A percentile compares a stretch with the other conserved stretches of the same genome.
These are phyloP conservation scores for Helicolenus hilgendorfi DNA, from an alignment of 2,797 vertebrate species.

Conservation along the genomic window DNA sequence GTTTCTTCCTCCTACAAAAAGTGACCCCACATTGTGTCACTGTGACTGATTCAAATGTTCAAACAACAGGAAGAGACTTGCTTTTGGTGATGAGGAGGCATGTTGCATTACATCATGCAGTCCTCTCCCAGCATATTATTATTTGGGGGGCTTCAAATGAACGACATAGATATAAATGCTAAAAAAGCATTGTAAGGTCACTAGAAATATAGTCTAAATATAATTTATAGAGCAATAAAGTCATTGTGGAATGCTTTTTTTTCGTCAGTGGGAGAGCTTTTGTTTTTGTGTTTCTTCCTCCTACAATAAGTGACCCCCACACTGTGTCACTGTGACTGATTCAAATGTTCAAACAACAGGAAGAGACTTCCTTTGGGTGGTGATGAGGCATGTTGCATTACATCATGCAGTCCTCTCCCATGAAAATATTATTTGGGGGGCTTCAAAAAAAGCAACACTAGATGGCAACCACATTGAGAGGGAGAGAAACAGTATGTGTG, in stretches of 20 bases:
- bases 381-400: slow-evolving; percentile 66
- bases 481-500: too few species aligned
- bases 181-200: not conserved
- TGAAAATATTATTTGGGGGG: too few species aligned
- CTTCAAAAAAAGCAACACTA: too few species aligned
- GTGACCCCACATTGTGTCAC: not conserved
- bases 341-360: slow-evolving; percentile 16
- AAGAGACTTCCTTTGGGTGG: not conserved
- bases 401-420: too few species aligned
- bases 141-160: too few species aligned
- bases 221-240: not conserved
- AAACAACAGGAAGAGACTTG: slow-evolving; percentile 6
- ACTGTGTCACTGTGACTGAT: slow-evolving; percentile 9
- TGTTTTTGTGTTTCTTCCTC: not conserved
- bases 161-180: too few species aligned
- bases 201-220: too few species aligned
- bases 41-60: slow-evolving; percentile 4
- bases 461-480: too few species aligned
- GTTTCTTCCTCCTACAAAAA: not conserved
- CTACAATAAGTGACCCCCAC: not conserved
- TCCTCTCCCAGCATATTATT: too few species aligned
- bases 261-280: not conserved
- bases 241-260: not conserved
- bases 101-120: slow-evolving; percentile 59
- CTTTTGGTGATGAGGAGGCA: slow-evolving; percentile 14